Base-by-base conservation (phyloP, 2,797 vertebrate genomes). In the Aulostomus chinensis region DNA sequence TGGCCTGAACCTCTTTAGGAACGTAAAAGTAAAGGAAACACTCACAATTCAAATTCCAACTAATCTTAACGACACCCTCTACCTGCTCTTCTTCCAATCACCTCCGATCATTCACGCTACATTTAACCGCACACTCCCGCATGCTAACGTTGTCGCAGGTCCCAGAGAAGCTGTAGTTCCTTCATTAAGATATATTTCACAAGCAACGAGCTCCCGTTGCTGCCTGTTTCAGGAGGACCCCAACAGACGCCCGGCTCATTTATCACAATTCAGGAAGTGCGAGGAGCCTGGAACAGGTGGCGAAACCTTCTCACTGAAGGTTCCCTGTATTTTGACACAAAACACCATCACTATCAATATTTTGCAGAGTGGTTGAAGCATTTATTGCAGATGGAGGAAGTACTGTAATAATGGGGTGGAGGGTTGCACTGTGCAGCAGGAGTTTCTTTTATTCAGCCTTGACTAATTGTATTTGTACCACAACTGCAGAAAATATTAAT, bases 211-310 rank as follows among this genome's bases (percentile, higher is more conserved):
- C 58, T 63, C 58, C 63, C 47, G 58, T 36, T 55, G 43, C 71
- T 73, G 68, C 59, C 62, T 69, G 78, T 83, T 83, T 83, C 71
- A 68, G 55, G 72, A 84, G 86, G 70, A 76, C 49, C 74, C 73
- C 62, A 38, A 51, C 43, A 76, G 54, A 70, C 64, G 58, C 51
- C 18, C 16, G 40, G 52, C 54, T 59, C 76, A 65, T 84, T 80
- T 38, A 81, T 87, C 80, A 83, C 50, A 57, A 70, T 72, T 66
- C 61, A 26, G 56, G 50, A 70, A 67, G 71, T 67, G 49, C 35
- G 33, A 33, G 40, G 21, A 68, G 62, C 35, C 25, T 3, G 4
- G 52, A 34, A 76, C 73, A 78, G 80, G 76, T 77, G 65, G 61
- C 60, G 38, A 72, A 70, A 82, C 56, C 52, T 71, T 41, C 47